These are phyloP conservation scores for Brachymystax lenok DNA, from an alignment of 2,797 vertebrate species.

Conservation along the genomic window DNA sequence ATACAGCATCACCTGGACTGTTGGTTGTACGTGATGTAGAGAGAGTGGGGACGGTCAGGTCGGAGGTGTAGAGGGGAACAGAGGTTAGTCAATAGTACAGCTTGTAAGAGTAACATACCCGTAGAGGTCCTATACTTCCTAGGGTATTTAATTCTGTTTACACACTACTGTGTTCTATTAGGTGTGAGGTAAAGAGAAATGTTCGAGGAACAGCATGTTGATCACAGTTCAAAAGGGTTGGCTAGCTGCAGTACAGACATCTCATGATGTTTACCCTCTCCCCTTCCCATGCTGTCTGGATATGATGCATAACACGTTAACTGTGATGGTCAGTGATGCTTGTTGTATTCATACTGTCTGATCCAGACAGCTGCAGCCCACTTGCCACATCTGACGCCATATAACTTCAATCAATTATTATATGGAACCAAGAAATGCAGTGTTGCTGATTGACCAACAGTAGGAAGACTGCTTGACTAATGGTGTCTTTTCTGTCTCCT, in stretches of 20 bases:
- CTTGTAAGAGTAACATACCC: too few species aligned
- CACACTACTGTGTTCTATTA: not conserved
- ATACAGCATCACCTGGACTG: too few species aligned
- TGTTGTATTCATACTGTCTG: slow-evolving; percentile 60
- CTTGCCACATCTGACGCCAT: not conserved
- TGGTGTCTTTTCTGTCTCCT: not conserved
- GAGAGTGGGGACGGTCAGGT: too few species aligned
- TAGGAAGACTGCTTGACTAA: not conserved
- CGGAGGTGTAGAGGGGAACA: too few species aligned
- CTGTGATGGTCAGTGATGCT: slow-evolving; percentile 63
- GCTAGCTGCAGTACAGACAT: too few species aligned
- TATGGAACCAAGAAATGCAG: not conserved
- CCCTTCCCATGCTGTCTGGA: slow-evolving; percentile 41
- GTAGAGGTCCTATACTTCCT: too few species aligned
- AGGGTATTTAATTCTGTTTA: too few species aligned
- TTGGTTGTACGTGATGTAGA: too few species aligned
- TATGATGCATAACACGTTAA: slow-evolving; percentile 65
- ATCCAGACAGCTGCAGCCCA: slow-evolving; percentile 41
- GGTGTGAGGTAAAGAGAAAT: not conserved
- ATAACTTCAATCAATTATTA: not conserved
- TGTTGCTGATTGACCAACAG: not conserved
- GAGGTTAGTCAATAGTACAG: too few species aligned
- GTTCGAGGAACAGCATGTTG: not conserved
- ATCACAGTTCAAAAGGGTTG: not conserved
- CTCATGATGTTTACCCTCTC: too few species aligned